phyloP scores from a whole-genome alignment of 2,113 vertebrate genomes.

The Spheniscus mendiculus region DNA sequence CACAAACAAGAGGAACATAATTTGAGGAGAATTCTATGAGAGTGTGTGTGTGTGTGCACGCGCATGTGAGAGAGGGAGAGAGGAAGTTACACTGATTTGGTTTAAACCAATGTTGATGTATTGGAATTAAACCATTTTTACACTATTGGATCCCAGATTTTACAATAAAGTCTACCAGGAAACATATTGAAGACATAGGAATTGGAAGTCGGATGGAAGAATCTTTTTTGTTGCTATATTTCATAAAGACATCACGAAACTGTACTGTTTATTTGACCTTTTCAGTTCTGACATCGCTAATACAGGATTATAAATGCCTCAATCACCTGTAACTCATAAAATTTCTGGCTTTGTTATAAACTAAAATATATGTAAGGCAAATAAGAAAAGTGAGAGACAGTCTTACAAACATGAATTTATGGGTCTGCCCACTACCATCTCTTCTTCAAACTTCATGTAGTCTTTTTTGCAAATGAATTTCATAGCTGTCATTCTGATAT shows the following conservation, averaged over 20 bases:
- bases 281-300: background rate
- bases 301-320: background rate
- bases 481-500: background rate
- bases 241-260: background rate
- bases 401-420: background rate
- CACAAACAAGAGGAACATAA: background rate
- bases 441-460: background rate
- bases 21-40: background rate
- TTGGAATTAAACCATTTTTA: background rate
- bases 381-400: background rate
- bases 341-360: background rate
- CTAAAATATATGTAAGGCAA: background rate
- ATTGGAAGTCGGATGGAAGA: background rate
- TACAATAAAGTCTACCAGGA: background rate
- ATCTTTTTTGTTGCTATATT: background rate
- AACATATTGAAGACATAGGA: background rate
- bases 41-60: background rate
- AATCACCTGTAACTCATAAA: background rate
- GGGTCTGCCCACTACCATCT: background rate
- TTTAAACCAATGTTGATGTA: background rate
- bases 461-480: background rate
- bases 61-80: fast-evolving
- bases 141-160: background rate
- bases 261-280: background rate
- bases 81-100: background rate